phyloP scores from a whole-genome alignment of 1,140 invertebrate genomes.

The Drosophila bocki region DNA sequence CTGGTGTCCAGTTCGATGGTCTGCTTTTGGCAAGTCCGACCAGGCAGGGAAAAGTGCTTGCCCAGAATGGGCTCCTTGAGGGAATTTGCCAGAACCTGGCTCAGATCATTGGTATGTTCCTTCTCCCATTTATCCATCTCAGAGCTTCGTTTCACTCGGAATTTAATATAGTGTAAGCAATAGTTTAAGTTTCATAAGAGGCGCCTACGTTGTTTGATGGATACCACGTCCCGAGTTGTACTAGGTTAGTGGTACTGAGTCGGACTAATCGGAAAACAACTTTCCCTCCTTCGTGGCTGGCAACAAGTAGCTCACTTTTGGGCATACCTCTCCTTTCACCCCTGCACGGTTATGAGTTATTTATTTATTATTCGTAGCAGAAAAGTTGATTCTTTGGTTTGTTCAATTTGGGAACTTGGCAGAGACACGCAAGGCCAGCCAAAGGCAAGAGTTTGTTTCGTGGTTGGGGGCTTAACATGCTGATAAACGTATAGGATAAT shows the following conservation, averaged over 20 bases:
- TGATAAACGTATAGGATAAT: conserved; percentile 68
- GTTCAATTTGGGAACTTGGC: conserved; percentile 56
- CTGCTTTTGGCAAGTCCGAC: conserved; percentile 79
- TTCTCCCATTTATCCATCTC: conserved; percentile 45
- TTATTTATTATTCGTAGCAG: conserved; percentile 71
- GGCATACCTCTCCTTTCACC: conserved; percentile 1
- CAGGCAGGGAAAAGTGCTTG: conserved; percentile 85
- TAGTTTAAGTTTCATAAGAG: background rate
- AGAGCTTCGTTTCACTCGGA: background rate
- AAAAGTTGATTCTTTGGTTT: conserved; percentile 57
- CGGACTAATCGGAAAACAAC: conserved; percentile 35
- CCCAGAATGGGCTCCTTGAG: conserved; percentile 85
- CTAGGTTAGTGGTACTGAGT: conserved; percentile 46
- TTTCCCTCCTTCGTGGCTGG: conserved; percentile 33
- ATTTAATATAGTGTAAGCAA: background rate
- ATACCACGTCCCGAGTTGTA: conserved; percentile 27
- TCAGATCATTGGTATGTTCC: conserved; percentile 62
- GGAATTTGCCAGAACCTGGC: conserved; percentile 85
- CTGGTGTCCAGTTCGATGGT: conserved; percentile 86
- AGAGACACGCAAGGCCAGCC: conserved; percentile 60
- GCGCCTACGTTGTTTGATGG: background rate
- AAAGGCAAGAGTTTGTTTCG: conserved; percentile 33
- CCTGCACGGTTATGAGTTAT: conserved; percentile 66
- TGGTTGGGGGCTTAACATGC: conserved; percentile 41
- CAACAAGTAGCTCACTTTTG: conserved; percentile 29